Base-by-base conservation (phyloP, 1,140 invertebrate species). In the Cydia amplana region DNA sequence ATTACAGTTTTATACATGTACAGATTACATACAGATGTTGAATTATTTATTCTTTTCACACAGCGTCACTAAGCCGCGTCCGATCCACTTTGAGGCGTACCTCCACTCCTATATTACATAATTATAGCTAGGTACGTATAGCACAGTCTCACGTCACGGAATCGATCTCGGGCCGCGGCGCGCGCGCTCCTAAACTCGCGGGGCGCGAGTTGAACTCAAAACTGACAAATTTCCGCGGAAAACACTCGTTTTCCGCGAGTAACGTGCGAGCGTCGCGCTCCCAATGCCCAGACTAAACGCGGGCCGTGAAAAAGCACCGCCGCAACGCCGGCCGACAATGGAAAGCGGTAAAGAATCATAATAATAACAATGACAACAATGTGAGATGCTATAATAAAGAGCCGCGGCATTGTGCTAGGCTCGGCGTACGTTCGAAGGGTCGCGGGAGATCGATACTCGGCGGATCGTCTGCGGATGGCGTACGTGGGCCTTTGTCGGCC, bases 351-450 rank as follows among this genome's bases (percentile, higher is more conserved):
- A 93, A 93, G 91, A 93, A 93, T 93, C 91, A 93, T 93, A 93
- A 93, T 91, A 93, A 93, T 93, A 93, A 93, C 91, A 92, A 92
- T 92, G 91, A 92, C 91, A 93, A 93, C 91, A 93, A 93, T 93
- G 90, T 93, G 90, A 91, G 91, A 93, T 93, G 90, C 87, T 91
- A 93, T 93, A 93, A 93, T 93, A 93, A 93, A 91, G 90, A 92
- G 88, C 87, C 82, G 83, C 87, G 88, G 89, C 86, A 91, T 91
- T 91, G 90, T 91, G 89, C 89, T 82, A 85, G 87, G 85, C 86
- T 85, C 88, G 87, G 85, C 83, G 87, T 83, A 85, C 84, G 85
- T 87, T 87, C 87, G 89, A 89, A 91, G 89, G 91, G 89, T 91
- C 89, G 89, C 89, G 83, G 76, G 85, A 87, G 91, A 92, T 92